Base-by-base conservation (phyloP, 2,888 invertebrate species). In the Heterodera filipjevi region DNA sequence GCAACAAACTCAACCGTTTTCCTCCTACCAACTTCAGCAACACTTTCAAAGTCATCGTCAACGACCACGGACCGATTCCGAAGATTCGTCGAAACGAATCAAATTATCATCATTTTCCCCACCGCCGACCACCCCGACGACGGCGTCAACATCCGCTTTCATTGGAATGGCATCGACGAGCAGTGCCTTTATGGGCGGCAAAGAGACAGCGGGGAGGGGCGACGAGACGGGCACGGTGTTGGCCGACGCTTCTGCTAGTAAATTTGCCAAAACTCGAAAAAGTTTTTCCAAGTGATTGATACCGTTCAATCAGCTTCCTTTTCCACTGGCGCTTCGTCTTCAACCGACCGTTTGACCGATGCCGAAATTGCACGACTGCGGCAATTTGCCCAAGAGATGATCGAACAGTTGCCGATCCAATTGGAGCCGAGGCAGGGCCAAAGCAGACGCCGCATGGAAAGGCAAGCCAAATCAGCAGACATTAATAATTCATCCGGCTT, bases 351-450 rank as follows among this genome's bases (percentile, higher is more conserved):
- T 22, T n/a, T 75, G 16, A 77, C 66, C 49, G 78, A 78, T 49
- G 77, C 68, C 27, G 81, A 81, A 30, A 44, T 81, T 27, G 19
- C 49, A 30, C 71, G 77, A 19, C 30, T 81, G 39, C 93, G 94
- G 0, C 92, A 93, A 73, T 94, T 94, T 0, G 96, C 96, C 0
- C 94, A 94, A 86, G 92, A 93, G 85, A 92, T 96, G 76, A 94
- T 94, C 82, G 93, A 93, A 84, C 93, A 93, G 84, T 91, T 96
- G 85, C 95, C 95, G 19, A 32, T 59, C 6, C 93, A 93, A 80
- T 92, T 94, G 81, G 95, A 96, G 89, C 95, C 96, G 2, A 94
- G 95, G 88, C 93, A 95, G 0, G 94, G 91, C 70, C 95, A 94
- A 87, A 93, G 94, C 79, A 46, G 44, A 64, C 30, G 68, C 19